Evolutionary conservation across 2,797 vertebrate species (phyloP).

Genomic region (Varecia variegata): DNA sequence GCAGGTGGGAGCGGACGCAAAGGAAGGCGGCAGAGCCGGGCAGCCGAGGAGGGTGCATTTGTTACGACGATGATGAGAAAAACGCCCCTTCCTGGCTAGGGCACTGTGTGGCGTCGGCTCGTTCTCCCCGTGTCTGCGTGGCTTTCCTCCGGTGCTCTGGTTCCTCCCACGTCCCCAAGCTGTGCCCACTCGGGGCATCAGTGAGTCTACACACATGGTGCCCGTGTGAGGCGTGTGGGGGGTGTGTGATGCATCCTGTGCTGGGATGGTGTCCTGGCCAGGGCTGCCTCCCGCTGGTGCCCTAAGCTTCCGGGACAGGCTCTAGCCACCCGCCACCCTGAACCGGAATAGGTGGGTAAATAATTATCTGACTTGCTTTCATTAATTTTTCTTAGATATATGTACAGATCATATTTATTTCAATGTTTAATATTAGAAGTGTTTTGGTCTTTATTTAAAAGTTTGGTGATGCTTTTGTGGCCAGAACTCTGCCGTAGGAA

Average conservation of each 20-base stretch:
- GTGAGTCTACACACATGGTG: neutral
- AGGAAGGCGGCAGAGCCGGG: rapidly evolving
- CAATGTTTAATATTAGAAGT: neutral
- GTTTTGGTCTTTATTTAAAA: neutral
- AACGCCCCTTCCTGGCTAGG: neutral
- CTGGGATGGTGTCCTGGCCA: neutral
- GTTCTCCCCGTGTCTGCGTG: rapidly evolving
- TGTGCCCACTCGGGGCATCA: neutral
- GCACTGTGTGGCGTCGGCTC: neutral
- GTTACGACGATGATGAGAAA: neutral
- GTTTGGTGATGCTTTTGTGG: neutral
- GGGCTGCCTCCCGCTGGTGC: neutral
- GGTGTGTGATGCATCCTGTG: neutral
- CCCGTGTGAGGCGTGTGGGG: neutral
- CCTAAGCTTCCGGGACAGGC: neutral
- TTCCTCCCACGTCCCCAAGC: neutral
- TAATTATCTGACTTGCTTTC: neutral
- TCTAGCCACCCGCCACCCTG: neutral
- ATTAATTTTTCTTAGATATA: neutral
- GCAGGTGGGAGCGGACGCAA: neutral
- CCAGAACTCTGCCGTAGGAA: neutral
- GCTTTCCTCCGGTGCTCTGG: neutral
- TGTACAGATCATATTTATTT: neutral
- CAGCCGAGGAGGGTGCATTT: neutral
- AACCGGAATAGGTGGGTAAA: neutral